Conservation (phyloP, 2,888 invertebrate genomes). For the Pinctada fucata region DNA sequence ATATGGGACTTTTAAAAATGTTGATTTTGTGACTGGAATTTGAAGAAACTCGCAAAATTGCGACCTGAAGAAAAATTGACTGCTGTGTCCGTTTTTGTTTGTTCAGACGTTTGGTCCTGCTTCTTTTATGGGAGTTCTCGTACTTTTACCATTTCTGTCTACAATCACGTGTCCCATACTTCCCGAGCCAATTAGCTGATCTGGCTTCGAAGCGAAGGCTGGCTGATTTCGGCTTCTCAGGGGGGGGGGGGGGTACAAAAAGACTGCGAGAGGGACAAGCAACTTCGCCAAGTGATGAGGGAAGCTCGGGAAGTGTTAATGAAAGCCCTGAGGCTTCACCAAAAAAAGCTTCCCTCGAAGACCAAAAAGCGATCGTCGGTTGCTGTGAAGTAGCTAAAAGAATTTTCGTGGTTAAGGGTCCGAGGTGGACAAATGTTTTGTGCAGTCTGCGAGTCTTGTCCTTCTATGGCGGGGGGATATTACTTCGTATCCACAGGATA, state of each 20-base stretch:
- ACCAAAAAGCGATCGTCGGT: background rate
- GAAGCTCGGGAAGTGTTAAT: background rate
- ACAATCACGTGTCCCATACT: background rate
- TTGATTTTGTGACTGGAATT: background rate
- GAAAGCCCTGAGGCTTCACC: background rate
- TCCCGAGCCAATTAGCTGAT: background rate
- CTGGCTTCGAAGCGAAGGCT: background rate
- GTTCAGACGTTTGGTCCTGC: background rate
- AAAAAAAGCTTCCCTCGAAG: background rate
- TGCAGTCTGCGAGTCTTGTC: too few species aligned
- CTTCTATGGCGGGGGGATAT: too few species aligned
- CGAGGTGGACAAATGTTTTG: background rate
- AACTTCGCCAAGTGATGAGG: background rate
- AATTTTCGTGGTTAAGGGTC: background rate
- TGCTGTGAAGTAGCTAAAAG: background rate
- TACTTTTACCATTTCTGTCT: conserved; percentile 1
- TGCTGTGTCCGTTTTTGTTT: background rate
- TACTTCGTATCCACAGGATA: too few species aligned
- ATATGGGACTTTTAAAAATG: background rate
- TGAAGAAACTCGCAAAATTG: conserved; percentile 4
- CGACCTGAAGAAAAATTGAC: background rate
- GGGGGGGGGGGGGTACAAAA: background rate
- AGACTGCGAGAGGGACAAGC: background rate
- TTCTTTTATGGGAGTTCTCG: background rate
- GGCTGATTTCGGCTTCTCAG: background rate